Evolutionary conservation across 2,888 invertebrate species (phyloP).

Genomic region (Mesoligia furuncula): DNA sequence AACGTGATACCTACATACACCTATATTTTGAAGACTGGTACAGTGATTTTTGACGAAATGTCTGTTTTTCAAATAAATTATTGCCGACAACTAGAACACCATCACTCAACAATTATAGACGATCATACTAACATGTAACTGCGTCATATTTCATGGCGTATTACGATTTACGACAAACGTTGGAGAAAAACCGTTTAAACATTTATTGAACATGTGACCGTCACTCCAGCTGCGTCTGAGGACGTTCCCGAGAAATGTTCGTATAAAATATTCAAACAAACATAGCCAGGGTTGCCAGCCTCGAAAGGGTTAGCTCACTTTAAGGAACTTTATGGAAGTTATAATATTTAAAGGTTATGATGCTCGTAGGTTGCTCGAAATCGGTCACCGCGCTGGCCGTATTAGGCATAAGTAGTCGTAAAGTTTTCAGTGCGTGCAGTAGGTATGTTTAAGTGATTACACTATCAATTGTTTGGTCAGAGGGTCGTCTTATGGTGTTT

Average conservation of each 20-base stretch:
- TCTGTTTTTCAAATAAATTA: constrained; percentile 30
- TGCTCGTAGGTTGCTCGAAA: constrained; percentile 32
- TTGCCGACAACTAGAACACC: not conserved
- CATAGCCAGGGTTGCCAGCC: constrained; percentile 50
- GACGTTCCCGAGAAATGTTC: constrained; percentile 57
- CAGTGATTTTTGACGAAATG: too few species aligned
- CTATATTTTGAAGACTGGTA: not conserved
- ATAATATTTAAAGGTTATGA: constrained; percentile 57
- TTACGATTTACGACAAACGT: constrained; percentile 48
- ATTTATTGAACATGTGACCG: constrained; percentile 53
- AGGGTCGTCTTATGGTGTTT: not conserved
- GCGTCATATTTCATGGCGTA: constrained; percentile 45
- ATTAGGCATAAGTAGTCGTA: constrained; percentile 5
- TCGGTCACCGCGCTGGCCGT: constrained; percentile 31
- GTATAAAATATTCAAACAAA: constrained; percentile 63
- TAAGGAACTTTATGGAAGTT: constrained; percentile 52
- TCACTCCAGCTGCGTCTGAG: constrained; percentile 46
- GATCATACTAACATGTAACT: constrained; percentile 37
- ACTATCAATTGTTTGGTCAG: not conserved
- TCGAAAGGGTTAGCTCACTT: constrained; percentile 47
- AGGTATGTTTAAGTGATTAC: not conserved
- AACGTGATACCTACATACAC: not conserved
- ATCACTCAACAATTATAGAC: constrained; percentile 38
- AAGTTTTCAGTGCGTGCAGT: constrained; percentile 8
- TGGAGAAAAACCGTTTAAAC: constrained; percentile 56